Evolutionary conservation across 1,140 invertebrate species (phyloP), one percentile per base, ranked within the genome.

Genomic region (Cydia pomonella): DNA sequence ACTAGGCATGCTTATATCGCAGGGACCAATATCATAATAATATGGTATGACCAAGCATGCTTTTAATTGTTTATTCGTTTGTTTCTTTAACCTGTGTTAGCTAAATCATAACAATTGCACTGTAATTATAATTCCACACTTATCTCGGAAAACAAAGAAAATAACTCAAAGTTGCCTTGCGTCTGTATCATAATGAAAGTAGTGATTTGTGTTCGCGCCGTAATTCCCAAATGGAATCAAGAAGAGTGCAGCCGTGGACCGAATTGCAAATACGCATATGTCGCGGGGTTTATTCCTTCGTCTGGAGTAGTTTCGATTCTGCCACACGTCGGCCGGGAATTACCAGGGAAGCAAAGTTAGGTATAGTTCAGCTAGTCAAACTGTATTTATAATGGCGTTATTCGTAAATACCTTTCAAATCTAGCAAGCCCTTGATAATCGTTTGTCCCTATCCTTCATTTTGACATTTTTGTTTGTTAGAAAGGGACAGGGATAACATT

Each of bases 171-270:
- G 12, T 16, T 38, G 33, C 63, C 64, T 33, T 18, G n/a, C 47
- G 64, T 69, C 64, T 69, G 80, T 72, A 80, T 87, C 85, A 84
- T 88, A 91, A 91, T 88, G 89, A 90, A 89, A 90, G 86, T 88
- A 84, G 84, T 90, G 90, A 91, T 92, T 92, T 90, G 89, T 87
- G 87, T 85, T 86, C 87, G 88, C 84, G 87, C 84, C 88, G 85
- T 87, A 88, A 91, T 91, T 92, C 90, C 90, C 90, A 90, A 88
- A 92, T 92, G 90, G 89, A 92, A 92, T 92, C 90, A 92, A 79
- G 84, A 88, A 90, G 88, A 92, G 89, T 92, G 90, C 88, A 88
- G 82, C 80, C 88, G 90, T 90, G 90, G 85, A 85, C 87, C 85
- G 90, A 92, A 92, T 92, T 79, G 84, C 88, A 90, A 92, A 89